These are phyloP conservation scores for Calliopum simillimum DNA, from an alignment of 2,888 invertebrate species.

Conservation along the genomic window DNA sequence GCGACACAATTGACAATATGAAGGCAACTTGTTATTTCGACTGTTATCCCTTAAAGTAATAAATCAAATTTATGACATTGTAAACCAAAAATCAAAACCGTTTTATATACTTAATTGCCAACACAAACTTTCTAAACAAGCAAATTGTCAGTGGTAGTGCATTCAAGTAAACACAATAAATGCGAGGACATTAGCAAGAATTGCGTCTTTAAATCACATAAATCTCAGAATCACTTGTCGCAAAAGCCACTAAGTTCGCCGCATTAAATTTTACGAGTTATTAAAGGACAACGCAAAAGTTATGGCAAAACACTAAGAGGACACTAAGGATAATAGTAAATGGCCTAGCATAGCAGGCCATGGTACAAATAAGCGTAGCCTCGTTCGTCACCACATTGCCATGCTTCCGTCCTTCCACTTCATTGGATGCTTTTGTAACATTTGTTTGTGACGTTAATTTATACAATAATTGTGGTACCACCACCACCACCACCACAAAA, in stretches of 20 bases:
- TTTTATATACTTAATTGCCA: background rate
- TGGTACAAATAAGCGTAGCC: conserved; percentile 45
- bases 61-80: too few species aligned
- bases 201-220: conserved; percentile 43
- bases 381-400: conserved; percentile 30
- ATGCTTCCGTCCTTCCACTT: conserved; percentile 65
- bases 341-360: conserved; percentile 13
- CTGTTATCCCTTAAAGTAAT: too few species aligned
- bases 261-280: conserved; percentile 61
- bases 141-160: too few species aligned
- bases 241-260: conserved; percentile 24
- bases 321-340: conserved; percentile 24
- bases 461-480: conserved; percentile 62
- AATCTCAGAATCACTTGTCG: conserved; percentile 65
- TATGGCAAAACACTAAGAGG: background rate
- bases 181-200: conserved; percentile 28
- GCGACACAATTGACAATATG: too few species aligned
- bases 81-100: too few species aligned
- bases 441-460: conserved; percentile 68
- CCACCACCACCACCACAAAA: too few species aligned
- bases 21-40: too few species aligned
- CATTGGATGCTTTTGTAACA: conserved; percentile 68
- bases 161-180: conserved; percentile 3
- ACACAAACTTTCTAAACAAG: too few species aligned
- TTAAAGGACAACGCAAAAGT: conserved; percentile 50